Evolutionary conservation across 2,797 vertebrate genomes (phyloP), one percentile per base, ranked within the genome.

Genomic region (Bryconaethiops microstoma): DNA sequence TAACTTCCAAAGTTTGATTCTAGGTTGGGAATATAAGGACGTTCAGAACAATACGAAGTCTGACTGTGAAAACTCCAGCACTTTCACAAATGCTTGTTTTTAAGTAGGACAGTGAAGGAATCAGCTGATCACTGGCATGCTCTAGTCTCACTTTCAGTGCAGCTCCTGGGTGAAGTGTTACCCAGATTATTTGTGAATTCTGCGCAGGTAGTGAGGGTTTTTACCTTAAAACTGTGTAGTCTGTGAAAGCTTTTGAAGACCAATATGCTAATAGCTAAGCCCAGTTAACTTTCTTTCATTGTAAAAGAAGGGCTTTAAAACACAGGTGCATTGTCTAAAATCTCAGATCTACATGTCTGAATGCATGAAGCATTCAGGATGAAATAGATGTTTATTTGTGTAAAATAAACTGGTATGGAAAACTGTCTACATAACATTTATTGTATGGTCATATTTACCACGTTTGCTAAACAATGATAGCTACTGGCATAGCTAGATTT

Each of bases 141-240:
- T 7, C 52, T 14, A 17, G 29, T 50, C 59, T 70, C 23, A 23
- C 39, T 71, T 12, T 39, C 16, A 21, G 74, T 50, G 64, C 62
- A 80, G 60, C 77, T 48, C 55, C 12, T 79, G 63, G 70, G 57
- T 85, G 73, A 81, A 71, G 78, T 72, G 72, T 71, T 78, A 40
- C 17, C 65, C 52, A 40, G 59, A 81, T 82, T 86, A 84, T 87
- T 86, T 67, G 83, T 83, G 80, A 75, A 74, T 76, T 79, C 65
- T 40, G 6, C 67, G 55, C 72, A 75, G 63, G 76, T 72, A 17
- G 17, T 78, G 64, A 72, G 50, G 65, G 69, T 82, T 75, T 83
- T 68, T 50, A 42, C 64, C 65, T 45, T 12, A 45, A 45, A 45
- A 7, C 42, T 45, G 7, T 67, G 62, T n/a, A 21, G 82, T 84